Percentiles rank a stretch among this genome's conserved stretches.
These are phyloP conservation scores for Anastrepha ludens DNA, from an alignment of 1,140 invertebrate genomes.

Conservation along the genomic window DNA sequence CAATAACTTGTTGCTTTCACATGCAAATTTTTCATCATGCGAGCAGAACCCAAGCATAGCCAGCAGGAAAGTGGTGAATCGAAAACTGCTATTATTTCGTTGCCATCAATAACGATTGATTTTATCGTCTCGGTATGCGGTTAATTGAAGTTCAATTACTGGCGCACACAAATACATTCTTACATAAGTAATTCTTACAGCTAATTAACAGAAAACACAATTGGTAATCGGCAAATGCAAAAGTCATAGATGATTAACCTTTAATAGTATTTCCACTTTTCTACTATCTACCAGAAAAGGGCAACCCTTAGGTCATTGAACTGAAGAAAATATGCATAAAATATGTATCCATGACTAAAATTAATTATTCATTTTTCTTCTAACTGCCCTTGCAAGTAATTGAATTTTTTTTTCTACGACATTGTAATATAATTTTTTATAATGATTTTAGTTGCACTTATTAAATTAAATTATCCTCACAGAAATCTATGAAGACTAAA, in stretches of 20 bases:
- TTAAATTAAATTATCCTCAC: neutral
- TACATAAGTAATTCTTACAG: neutral
- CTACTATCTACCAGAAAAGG: neutral
- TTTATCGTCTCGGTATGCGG: neutral
- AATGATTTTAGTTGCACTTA: neutral
- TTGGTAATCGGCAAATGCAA: neutral
- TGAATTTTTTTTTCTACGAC: neutral
- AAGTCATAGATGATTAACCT: constrained; percentile 17
- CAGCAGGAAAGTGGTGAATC: too few relatives aligned
- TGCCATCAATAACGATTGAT: neutral
- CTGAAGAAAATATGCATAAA: neutral
- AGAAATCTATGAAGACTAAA: neutral
- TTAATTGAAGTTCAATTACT: constrained; percentile 37
- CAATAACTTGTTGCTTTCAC: too few relatives aligned
- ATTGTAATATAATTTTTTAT: neutral
- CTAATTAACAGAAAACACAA: neutral
- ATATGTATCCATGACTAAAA: neutral
- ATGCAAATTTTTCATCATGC: too few relatives aligned
- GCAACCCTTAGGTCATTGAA: neutral
- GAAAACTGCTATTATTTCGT: too few relatives aligned
- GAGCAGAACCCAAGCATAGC: too few relatives aligned
- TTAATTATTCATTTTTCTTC: too few relatives aligned
- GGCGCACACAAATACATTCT: too few relatives aligned
- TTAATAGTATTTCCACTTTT: neutral
- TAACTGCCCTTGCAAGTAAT: neutral